Conservation (phyloP, 2,888 invertebrate genomes). For the Sarcophaga variegata region DNA sequence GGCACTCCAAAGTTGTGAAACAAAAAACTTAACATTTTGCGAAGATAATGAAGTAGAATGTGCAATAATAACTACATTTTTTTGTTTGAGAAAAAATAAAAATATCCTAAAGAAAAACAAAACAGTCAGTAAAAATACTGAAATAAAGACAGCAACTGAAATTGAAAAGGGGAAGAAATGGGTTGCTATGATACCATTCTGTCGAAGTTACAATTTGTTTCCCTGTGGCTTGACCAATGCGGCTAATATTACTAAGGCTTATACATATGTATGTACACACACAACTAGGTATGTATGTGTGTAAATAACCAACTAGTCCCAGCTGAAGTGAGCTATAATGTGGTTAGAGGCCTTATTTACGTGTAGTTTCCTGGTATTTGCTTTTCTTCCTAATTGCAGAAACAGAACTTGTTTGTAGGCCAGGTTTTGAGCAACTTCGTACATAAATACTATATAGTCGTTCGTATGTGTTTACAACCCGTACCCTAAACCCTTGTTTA, state of each 20-base stretch:
- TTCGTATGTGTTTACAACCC: too few species aligned
- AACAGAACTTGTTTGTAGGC: slow-evolving; percentile 10
- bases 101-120: slow-evolving; percentile 5
- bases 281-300: slow-evolving; percentile 17
- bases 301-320: not conserved
- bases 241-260: not conserved
- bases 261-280: not conserved
- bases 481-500: too few species aligned
- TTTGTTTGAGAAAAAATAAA: slow-evolving; percentile 61
- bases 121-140: not conserved
- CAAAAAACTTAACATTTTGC: slow-evolving; percentile 62
- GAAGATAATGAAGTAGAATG: slow-evolving; percentile 77
- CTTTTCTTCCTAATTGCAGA: not conserved
- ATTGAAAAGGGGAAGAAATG: not conserved
- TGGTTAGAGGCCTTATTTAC: slow-evolving; percentile 42
- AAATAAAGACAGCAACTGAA: not conserved
- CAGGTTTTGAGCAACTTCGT: slow-evolving; percentile 46
- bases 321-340: slow-evolving; percentile 15
- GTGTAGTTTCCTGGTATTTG: slow-evolving; percentile 23
- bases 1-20: not conserved
- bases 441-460: too few species aligned
- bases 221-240: slow-evolving; percentile 28
- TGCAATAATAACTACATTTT: slow-evolving; percentile 77
- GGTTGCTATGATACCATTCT: too few species aligned
- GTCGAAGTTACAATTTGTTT: not conserved